Evolutionary conservation across 92 coral and sea anemone species (phyloP), one percentile per base, ranked within the genome.

Genomic region (Epizoanthus stellaris): DNA sequence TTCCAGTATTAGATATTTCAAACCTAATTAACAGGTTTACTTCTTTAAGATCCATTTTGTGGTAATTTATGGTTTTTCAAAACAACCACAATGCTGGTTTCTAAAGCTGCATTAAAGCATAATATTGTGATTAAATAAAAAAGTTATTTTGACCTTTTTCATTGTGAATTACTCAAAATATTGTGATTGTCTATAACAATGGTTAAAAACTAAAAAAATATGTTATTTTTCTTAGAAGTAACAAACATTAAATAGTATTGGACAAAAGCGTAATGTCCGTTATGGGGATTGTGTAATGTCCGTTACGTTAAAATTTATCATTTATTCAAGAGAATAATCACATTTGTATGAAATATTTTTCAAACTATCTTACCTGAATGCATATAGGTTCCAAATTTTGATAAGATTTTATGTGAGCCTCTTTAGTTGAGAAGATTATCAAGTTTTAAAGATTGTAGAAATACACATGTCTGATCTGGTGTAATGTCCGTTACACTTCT

Each of bases 211-310:
- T 30, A n/a, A 67, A 67, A 67, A 45, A 67, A 67, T 67, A 34
- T 23, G 19, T 56, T 20, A 15, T 47, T 34, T 45, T 76, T 16
- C 67, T 54, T 7, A 12, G 52, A 56, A 58, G 4, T 53, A 57
- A 2, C 40, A 20, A 77, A 25, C 49, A 38, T 23, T 77, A 17
- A 59, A 4, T 47, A 43, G 67, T 53, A 21, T 7, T 53, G 25
- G 70, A 77, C 79, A 77, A 57, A 77, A 57, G 83, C 59, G 71
- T 60, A 77, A 80, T 80, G 85, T 64, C 73, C 19, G 43, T 58
- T 80, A 56, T 17, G 15, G 43, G 36, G 36, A 30, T 30, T 30
- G 36, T 30, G 36, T 30, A 30, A 30, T 30, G 1, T 30, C 36
- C 36, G 36, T 30, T 30, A 30, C 36, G 36, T 30, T 30, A 10